Base-by-base conservation (phyloP, 2,797 vertebrate species). In the Centroberyx gerrardi region DNA sequence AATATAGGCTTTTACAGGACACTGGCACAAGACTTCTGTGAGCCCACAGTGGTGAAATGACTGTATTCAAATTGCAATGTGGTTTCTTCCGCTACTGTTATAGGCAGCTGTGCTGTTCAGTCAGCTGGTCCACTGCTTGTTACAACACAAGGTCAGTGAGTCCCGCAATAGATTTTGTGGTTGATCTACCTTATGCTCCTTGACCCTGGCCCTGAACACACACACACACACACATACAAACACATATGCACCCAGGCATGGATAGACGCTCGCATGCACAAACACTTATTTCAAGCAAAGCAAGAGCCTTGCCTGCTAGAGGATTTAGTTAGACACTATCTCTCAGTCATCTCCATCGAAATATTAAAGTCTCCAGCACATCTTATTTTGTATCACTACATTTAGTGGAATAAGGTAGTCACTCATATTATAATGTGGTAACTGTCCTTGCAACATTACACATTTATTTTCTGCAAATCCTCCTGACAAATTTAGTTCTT, bases 341-440 rank as follows among this genome's bases (percentile, higher is more conserved):
- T 29, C 3, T 8, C 12, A 53, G 33, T 38, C 3, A 65, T 66
- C 44, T 33, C 46, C 68, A 66, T 64, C 70, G 66, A 63, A 70
- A 74, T 63, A 60, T 55, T 44, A 15, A 66, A 54, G 44, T 53
- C 44, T 29, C 33, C 58, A 12, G 22, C 27, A 42, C 6, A 2
- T 69, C 29, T n/a, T 46, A 31, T 62, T 22, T 14, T 15, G 1
- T 10, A n/a, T 59, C 49, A 73, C 52, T 31, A 31, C 29, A 68
- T 18, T 17, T 2, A 29, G 33, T 59, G 22, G 31, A 53, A 48
- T 46, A 55, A 27, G 33, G 56, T 3, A 60, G 53, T 54, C 9
- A 42, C 8, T 3, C 17, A 33, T n/a, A 28, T 59, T 44, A 46
- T 64, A 6, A 18, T 17, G 28, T 33, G 38, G n/a, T 38, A 53